Conservation (phyloP, 2,888 invertebrate species). For the Erynnis tages region DNA sequence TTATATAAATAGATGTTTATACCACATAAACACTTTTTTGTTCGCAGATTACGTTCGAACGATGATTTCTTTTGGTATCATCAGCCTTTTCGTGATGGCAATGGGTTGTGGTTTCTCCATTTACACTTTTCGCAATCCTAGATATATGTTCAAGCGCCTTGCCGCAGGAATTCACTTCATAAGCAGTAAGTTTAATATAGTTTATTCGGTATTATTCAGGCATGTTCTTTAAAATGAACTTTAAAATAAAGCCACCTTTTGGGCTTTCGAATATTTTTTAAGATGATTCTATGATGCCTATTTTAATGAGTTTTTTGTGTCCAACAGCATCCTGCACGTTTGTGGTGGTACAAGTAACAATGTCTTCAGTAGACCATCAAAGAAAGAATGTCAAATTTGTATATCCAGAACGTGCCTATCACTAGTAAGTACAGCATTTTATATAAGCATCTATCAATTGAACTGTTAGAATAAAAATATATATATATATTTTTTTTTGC, state of each 20-base stretch:
- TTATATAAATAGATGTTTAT: too few species aligned
- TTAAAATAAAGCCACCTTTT: neutral
- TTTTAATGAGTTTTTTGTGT: neutral
- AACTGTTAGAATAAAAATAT: too few species aligned
- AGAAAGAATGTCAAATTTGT: slow-evolving; percentile 83
- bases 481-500: slow-evolving; percentile 32
- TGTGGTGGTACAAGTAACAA: slow-evolving; percentile 91
- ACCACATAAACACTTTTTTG: neutral
- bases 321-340: slow-evolving; percentile 86
- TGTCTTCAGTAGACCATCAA: slow-evolving; percentile 87
- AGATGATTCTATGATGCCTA: neutral
- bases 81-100: slow-evolving; percentile 89
- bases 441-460: too few species aligned
- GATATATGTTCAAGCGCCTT: slow-evolving; percentile 94
- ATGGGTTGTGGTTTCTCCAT: slow-evolving; percentile 91
- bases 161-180: slow-evolving; percentile 93
- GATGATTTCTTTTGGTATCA: slow-evolving; percentile 91
- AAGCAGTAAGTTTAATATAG: slow-evolving; percentile 87
- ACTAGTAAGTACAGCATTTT: slow-evolving; percentile 72
- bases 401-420: slow-evolving; percentile 84
- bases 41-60: slow-evolving; percentile 90
- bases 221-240: neutral
- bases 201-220: too few species aligned
- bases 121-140: slow-evolving; percentile 91
- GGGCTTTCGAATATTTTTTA: neutral